phyloP scores from a whole-genome alignment of 2,888 invertebrate genomes.

The Linnaemya tessellans region DNA sequence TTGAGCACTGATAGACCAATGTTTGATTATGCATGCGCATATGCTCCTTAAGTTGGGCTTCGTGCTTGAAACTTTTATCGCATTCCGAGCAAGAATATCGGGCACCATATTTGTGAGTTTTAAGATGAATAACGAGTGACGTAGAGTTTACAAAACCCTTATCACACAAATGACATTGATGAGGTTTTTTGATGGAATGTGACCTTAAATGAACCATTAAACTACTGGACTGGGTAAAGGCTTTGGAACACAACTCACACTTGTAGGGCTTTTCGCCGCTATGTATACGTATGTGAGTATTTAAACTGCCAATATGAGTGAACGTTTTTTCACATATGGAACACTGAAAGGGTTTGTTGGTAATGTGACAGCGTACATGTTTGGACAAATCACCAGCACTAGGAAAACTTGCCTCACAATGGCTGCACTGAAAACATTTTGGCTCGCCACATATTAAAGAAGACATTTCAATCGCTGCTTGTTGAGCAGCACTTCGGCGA shows the following conservation, averaged over 20 bases:
- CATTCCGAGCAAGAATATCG: slow-evolving; percentile 80
- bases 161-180: slow-evolving; percentile 82
- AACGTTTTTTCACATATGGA: slow-evolving; percentile 83
- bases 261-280: slow-evolving; percentile 83
- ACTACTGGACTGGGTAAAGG: slow-evolving; percentile 83
- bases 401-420: slow-evolving; percentile 82
- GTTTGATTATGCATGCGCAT: slow-evolving; percentile 83
- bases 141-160: slow-evolving; percentile 83
- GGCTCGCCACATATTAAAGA: slow-evolving; percentile 74
- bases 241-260: slow-evolving; percentile 83
- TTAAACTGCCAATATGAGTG: slow-evolving; percentile 83
- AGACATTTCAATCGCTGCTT: slow-evolving; percentile 75
- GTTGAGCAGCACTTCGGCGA: slow-evolving; percentile 76
- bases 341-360: slow-evolving; percentile 83
- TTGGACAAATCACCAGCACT: slow-evolving; percentile 83
- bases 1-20: slow-evolving; percentile 82
- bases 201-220: slow-evolving; percentile 83
- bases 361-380: slow-evolving; percentile 83
- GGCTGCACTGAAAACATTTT: slow-evolving; percentile 82
- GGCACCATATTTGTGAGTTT: slow-evolving; percentile 79
- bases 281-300: slow-evolving; percentile 83
- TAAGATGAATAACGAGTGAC: slow-evolving; percentile 81
- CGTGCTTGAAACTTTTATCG: slow-evolving; percentile 83
- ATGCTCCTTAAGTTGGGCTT: slow-evolving; percentile 82
- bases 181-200: slow-evolving; percentile 81